phyloP scores from a whole-genome alignment of 64 coral and sea anemone species.

The Porites lutea region DNA sequence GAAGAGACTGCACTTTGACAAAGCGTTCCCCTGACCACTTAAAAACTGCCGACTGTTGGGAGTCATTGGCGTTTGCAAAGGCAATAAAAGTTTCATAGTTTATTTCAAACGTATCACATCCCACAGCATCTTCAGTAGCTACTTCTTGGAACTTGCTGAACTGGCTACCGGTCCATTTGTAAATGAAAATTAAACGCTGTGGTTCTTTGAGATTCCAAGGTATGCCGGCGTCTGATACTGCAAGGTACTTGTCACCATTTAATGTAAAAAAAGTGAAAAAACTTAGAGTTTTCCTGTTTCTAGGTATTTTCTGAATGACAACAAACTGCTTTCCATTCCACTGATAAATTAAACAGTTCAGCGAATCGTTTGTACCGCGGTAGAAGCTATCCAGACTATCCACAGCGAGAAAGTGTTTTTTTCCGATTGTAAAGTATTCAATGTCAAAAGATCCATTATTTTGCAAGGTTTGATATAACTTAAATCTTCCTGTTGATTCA shows the following conservation, averaged over 20 bases:
- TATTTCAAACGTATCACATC: conserved; percentile 6
- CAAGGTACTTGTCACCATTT: neutral
- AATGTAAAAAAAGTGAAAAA: neutral
- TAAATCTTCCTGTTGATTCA: neutral
- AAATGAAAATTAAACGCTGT: neutral
- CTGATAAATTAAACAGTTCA: neutral
- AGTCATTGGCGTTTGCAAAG: neutral
- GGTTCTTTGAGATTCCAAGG: neutral
- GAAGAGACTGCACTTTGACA: neutral
- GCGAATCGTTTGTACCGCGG: neutral
- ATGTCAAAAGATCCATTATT: neutral
- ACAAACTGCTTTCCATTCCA: conserved; percentile 5
- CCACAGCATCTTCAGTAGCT: neutral
- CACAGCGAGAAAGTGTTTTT: conserved; percentile 19
- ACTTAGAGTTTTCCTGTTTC: neutral
- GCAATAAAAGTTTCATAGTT: neutral
- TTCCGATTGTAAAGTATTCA: neutral
- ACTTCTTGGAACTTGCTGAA: neutral
- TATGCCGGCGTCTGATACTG: neutral
- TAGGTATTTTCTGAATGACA: conserved; percentile 13
- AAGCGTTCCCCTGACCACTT: neutral
- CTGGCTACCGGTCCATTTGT: neutral
- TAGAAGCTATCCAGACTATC: neutral
- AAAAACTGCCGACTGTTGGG: neutral
- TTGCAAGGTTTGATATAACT: neutral